phyloP scores from a whole-genome alignment of 2,113 vertebrate species.

The Pterocles orientalis region DNA sequence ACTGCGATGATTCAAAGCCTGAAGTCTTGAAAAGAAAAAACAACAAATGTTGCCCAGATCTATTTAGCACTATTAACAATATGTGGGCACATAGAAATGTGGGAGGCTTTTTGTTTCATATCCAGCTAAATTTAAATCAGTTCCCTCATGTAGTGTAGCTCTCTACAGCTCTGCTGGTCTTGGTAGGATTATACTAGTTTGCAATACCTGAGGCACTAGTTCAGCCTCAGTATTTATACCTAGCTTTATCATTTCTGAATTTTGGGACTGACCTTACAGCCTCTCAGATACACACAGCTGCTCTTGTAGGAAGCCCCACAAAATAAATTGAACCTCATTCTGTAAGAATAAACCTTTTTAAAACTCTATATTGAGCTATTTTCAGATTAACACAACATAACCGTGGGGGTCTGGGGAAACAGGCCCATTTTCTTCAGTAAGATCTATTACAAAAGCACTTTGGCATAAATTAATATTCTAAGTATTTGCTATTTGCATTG shows the following conservation, averaged over 20 bases:
- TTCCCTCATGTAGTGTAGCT: neutral
- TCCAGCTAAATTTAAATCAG: constrained; percentile 19
- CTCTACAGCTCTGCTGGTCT: neutral
- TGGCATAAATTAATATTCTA: neutral
- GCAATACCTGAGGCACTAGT: neutral
- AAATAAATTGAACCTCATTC: neutral
- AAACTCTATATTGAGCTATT: neutral
- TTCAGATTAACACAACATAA: neutral
- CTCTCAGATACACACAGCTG: neutral
- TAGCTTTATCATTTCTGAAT: neutral
- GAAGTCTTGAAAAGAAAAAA: constrained; percentile 33
- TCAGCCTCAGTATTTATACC: neutral
- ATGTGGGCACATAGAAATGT: neutral
- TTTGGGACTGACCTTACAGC: neutral
- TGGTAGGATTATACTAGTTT: neutral
- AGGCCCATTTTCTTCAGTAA: neutral
- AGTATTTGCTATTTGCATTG: neutral
- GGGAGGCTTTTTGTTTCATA: neutral
- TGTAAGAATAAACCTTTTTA: neutral
- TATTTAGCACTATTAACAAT: neutral
- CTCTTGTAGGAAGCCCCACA: neutral
- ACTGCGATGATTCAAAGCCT: constrained; percentile 9
- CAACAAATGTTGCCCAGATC: constrained; percentile 10
- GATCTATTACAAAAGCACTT: neutral
- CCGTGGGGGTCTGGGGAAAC: accelerated